Evolutionary conservation across 2,797 vertebrate genomes (phyloP).

Genomic region (Sebastes oblongus): DNA sequence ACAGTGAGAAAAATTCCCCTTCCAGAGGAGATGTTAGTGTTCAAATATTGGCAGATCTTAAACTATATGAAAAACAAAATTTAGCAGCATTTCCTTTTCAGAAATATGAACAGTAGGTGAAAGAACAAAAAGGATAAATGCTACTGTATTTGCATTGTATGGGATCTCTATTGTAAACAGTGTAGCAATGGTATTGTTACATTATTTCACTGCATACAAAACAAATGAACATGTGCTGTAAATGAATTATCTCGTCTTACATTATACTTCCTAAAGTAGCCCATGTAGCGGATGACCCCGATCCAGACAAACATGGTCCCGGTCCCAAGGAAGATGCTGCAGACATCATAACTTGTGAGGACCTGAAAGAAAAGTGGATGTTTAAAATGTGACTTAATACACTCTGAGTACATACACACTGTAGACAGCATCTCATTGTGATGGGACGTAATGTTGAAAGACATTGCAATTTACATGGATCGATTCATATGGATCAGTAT

Average conservation of each 20-base stretch:
- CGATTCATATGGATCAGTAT: background rate
- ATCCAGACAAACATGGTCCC: conserved; percentile 97
- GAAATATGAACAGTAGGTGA: background rate
- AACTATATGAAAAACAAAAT: background rate
- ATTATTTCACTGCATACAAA: background rate
- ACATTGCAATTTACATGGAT: background rate
- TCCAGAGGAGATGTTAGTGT: background rate
- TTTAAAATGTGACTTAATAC: background rate
- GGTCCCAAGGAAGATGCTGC: conserved; percentile 93
- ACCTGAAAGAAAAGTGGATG: conserved; percentile 70
- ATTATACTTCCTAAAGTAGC: conserved; percentile 95
- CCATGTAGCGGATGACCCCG: conserved; percentile 93
- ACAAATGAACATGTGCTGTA: background rate
- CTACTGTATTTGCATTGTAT: background rate
- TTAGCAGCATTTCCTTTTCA: background rate
- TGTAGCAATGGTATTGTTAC: background rate
- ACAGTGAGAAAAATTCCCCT: background rate
- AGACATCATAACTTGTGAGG: conserved; percentile 91
- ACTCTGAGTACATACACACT: background rate
- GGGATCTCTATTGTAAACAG: background rate
- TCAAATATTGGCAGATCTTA: background rate
- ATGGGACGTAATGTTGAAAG: background rate
- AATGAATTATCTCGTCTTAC: conserved; percentile 76
- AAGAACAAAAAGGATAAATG: background rate
- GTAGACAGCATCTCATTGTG: background rate